Evolutionary conservation across 2,797 vertebrate species (phyloP).

Genomic region (Emys orbicularis): DNA sequence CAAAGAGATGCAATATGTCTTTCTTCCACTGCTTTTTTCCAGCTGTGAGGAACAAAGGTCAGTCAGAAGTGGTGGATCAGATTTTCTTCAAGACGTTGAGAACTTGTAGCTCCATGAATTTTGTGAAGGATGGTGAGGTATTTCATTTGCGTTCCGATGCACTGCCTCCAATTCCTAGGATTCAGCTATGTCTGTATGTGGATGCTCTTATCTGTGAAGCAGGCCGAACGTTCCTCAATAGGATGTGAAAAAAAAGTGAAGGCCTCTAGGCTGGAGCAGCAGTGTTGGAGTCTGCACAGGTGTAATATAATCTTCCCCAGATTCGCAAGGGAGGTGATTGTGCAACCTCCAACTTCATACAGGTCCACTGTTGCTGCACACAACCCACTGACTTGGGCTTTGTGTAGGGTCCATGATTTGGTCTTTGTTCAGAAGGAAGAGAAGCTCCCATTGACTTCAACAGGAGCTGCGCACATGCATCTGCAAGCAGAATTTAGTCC

Average conservation of each 20-base stretch:
- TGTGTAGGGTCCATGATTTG: accelerated
- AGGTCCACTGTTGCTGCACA: accelerated
- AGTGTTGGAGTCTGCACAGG: background rate
- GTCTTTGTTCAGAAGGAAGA: background rate
- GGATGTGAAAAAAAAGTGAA: background rate
- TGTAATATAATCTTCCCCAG: background rate
- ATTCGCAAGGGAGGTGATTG: background rate
- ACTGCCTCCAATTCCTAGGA: background rate
- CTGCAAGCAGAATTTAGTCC: background rate
- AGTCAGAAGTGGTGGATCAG: accelerated
- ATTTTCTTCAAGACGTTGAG: background rate
- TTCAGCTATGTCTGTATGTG: background rate
- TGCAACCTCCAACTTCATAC: background rate
- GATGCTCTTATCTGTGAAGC: background rate
- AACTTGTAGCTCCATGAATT: background rate
- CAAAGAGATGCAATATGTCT: background rate
- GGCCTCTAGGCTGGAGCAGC: background rate
- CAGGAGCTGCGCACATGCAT: accelerated
- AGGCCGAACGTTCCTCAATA: background rate
- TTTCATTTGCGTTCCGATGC: accelerated
- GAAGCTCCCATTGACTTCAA: accelerated
- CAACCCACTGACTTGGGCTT: background rate
- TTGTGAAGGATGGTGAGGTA: background rate
- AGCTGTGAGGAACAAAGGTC: accelerated
- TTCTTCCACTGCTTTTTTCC: background rate